Conservation (phyloP, 2,888 invertebrate genomes). For the Cephus runcator region DNA sequence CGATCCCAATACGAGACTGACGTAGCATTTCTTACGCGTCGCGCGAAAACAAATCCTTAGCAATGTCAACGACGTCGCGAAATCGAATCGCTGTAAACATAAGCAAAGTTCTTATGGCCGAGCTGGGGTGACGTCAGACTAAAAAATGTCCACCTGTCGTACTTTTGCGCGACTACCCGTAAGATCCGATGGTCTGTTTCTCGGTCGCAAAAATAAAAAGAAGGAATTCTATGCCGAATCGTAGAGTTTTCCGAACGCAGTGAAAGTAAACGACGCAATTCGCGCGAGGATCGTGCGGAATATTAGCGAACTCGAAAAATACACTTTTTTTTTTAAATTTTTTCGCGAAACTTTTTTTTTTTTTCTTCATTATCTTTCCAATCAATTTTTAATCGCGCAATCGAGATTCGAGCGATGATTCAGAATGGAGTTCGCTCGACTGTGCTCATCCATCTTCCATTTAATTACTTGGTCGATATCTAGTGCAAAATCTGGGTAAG, state of each 20-base stretch:
- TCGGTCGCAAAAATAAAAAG: background rate
- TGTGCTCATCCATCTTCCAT: slow-evolving; percentile 6
- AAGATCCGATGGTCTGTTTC: background rate
- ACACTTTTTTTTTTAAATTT: background rate
- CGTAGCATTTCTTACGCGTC: background rate
- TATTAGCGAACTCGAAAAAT: background rate
- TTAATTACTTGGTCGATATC: slow-evolving; percentile 11
- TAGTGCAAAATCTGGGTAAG: slow-evolving; percentile 46
- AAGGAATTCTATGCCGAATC: background rate
- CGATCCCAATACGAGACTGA: background rate
- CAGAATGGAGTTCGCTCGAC: background rate
- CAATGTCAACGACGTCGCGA: background rate
- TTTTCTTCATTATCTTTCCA: no score
- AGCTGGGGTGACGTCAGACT: background rate
- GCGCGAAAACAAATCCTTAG: background rate
- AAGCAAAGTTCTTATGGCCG: background rate
- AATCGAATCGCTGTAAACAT: background rate
- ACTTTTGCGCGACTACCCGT: background rate
- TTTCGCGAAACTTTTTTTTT: background rate
- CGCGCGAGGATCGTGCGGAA: background rate
- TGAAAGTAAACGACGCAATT: background rate
- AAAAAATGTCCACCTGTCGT: background rate
- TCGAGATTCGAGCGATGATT: background rate
- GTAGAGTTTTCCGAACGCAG: background rate
- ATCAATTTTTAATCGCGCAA: background rate